Base-by-base conservation (phyloP, 2,797 vertebrate species). In the Diglossa cyanea region DNA sequence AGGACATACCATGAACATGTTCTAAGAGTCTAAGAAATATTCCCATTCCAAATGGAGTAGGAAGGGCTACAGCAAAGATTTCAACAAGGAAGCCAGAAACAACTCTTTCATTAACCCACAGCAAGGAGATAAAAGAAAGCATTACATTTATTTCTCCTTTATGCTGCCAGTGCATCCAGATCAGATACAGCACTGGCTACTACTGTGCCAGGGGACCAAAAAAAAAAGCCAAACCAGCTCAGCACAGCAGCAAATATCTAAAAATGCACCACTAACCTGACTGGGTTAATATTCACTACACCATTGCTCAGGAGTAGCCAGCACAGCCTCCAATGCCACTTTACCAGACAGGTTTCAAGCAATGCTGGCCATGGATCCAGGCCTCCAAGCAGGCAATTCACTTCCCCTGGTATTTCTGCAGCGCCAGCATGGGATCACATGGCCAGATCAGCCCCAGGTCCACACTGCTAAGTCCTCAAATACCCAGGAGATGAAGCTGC, bases 321-420 rank as follows among this genome's bases (percentile, higher is more conserved):
- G 30, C 30, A 30, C 2, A 55, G 55, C 58, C 61, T 37, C 72
- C 61, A 82, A 3, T n/a, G 30, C 19, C 4, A 0, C 47, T 67
- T 74, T 26, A 77, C 17, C 24, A 74, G 30, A 35, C 67, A 80
- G 6, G 0, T 75, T 91, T 93, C 67, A 78, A 88, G 83, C 76
- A 78, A 24, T 11, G 58, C 45, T 92, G 55, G 63, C 65, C 70
- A 55, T 1, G 57, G 75, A 74, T 35, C 53, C 4, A 0, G 54
- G 51, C 85, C 85, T 86, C 1, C 0, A 62, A 83, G 73, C 20
- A 1, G 71, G 40, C 8, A 0, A 65, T 48, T 83, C 44, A 10
- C 58, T 75, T 93, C 76, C 62, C 50, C 79, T 47, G 17, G 31
- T 9, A n/a, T 77, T 94, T 93, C 94, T 94, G 93, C 94, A 91